These are phyloP conservation scores for Cylindroiulus punctatus DNA, from an alignment of 2,888 invertebrate genomes.

Conservation along the genomic window DNA sequence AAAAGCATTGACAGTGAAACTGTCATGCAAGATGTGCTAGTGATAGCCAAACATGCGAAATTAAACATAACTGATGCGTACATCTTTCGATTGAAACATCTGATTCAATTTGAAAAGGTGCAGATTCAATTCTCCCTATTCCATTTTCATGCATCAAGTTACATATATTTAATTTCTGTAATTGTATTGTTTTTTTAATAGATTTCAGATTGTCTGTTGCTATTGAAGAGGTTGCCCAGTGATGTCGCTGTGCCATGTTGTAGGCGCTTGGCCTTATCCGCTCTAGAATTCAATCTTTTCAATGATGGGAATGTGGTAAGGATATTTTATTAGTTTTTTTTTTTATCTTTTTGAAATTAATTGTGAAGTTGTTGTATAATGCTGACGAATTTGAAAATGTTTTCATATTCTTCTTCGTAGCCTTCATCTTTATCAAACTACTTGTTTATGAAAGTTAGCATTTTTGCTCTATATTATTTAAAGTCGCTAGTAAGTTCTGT, in stretches of 20 bases:
- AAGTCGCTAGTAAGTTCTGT: neutral
- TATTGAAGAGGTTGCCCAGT: constrained; percentile 12
- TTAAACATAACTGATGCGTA: neutral
- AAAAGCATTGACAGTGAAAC: neutral
- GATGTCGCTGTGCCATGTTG: constrained; percentile 23
- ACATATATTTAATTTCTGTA: neutral
- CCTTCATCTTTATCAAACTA: neutral
- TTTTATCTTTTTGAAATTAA: too few species aligned
- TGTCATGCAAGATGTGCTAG: constrained; percentile 17
- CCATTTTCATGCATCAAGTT: neutral
- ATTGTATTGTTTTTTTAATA: neutral
- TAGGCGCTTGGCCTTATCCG: neutral
- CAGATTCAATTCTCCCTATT: neutral
- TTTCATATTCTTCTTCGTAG: neutral
- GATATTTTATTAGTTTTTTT: neutral
- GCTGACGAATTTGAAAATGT: neutral
- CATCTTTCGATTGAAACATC: neutral
- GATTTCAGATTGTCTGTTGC: constrained; percentile 22
- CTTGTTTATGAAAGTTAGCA: neutral
- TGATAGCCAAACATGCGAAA: neutral
- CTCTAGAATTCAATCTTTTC: neutral
- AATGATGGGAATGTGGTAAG: neutral
- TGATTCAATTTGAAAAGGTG: constrained; percentile 10
- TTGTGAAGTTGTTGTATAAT: too few species aligned
- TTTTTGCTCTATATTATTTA: neutral